These are phyloP conservation scores for Bombus haemorrhoidalis DNA, from an alignment of 1,140 invertebrate genomes.

Conservation along the genomic window DNA sequence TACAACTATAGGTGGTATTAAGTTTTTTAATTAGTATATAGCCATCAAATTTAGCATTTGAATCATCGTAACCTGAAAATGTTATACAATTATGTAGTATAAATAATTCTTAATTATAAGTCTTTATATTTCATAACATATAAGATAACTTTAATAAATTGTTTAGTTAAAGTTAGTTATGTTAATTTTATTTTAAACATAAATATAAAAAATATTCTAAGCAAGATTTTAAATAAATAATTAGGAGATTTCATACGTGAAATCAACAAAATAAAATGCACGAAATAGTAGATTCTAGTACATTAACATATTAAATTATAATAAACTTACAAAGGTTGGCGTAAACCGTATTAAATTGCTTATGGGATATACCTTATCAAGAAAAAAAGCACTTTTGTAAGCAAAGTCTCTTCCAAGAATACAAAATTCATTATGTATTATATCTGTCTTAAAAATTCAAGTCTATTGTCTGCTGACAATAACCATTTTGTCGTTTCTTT, in stretches of 20 bases:
- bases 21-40: conserved; percentile 92
- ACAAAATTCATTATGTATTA: conserved; percentile 40
- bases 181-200: neutral
- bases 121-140: neutral
- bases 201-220: neutral
- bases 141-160: neutral
- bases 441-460: conserved; percentile 62
- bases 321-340: conserved; percentile 85
- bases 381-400: conserved; percentile 89
- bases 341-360: conserved; percentile 88
- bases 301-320: neutral
- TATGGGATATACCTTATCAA: conserved; percentile 91
- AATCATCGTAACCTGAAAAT: conserved; percentile 80
- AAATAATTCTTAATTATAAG: neutral
- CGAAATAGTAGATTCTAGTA: neutral
- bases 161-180: neutral
- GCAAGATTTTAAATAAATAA: too few relatives aligned
- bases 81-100: neutral
- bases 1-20: conserved; percentile 90
- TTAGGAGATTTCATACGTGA: too few relatives aligned
- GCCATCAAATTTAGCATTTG: conserved; percentile 87
- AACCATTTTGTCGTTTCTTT: conserved; percentile 69
- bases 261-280: neutral
- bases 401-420: conserved; percentile 74
- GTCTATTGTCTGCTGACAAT: conserved; percentile 61